These are phyloP conservation scores for Amphipyra tragopoginis DNA, from an alignment of 2,888 invertebrate genomes.

Conservation along the genomic window DNA sequence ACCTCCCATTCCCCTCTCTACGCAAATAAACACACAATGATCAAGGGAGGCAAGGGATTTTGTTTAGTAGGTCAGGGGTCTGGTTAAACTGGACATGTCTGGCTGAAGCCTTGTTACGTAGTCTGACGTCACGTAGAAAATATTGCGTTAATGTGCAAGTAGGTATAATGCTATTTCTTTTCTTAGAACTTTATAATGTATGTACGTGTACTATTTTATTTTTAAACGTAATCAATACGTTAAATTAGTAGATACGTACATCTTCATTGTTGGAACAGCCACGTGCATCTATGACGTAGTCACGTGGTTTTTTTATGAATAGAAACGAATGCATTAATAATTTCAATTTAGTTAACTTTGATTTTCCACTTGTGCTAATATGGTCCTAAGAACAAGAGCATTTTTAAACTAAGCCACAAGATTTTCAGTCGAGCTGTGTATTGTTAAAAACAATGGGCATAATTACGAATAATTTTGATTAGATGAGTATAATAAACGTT, in stretches of 20 bases:
- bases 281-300: too few relatives aligned
- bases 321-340: too few relatives aligned
- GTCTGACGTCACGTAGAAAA: conserved; percentile 43
- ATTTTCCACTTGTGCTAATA: too few relatives aligned
- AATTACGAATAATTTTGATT: too few relatives aligned
- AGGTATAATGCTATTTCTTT: conserved; percentile 20
- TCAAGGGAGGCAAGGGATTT: conserved; percentile 20
- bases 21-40: conserved; percentile 1
- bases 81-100: conserved; percentile 57
- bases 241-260: not conserved
- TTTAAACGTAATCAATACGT: conserved; percentile 3
- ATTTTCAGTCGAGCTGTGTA: too few relatives aligned
- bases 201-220: conserved; percentile 2
- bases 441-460: too few relatives aligned
- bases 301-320: too few relatives aligned
- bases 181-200: conserved; percentile 5
- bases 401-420: too few relatives aligned
- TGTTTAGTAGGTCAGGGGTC: conserved; percentile 50
- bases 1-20: conserved; percentile 46
- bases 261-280: not conserved
- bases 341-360: too few relatives aligned
- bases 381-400: too few relatives aligned
- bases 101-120: conserved; percentile 58
- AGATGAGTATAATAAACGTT: too few relatives aligned
- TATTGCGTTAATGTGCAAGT: conserved; percentile 43